Base-by-base conservation (phyloP, 1,140 invertebrate species). In the Drosophila burlai region DNA sequence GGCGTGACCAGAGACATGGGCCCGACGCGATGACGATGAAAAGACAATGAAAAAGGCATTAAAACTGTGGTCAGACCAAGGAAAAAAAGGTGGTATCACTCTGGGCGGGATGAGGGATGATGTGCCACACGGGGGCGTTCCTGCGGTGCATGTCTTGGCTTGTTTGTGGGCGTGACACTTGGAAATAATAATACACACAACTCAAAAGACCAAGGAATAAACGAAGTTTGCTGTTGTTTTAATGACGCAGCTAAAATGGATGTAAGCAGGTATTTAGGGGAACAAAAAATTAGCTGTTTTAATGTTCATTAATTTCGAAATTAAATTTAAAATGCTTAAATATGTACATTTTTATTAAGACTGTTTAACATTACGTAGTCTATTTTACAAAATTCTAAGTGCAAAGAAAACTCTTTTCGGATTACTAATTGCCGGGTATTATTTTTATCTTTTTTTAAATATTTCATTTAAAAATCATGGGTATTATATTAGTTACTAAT, bases 31-130 rank as follows among this genome's bases (percentile, higher is more conserved):
- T 55, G 74, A 52, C 72, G 63, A 77, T 77, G 75, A 74, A 69
- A 69, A 80, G 73, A 83, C 83, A 89, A 86, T 86, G 83, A 86
- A 86, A 86, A 87, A 89, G 76, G 69, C 83, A 87, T 87, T 87
- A 87, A 89, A 87, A 81, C 54, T 83, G 83, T 59, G 83, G 83
- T 89, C 83, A 77, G 72, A 68, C 59, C 47, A 26, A 38, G 54
- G 4, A 18, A 11, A 59, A 60, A 75, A 67, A n/a, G 52, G 58
- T 43, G 34, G 34, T 73, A 72, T 73, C 45, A 50, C 29, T 50
- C 73, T n/a, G 45, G 42, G 18, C 46, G 31, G 49, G 49, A 76
- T 61, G 45, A 72, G 66, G 24, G 31, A 72, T 77, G 66, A 81
- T 61, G 54, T 60, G 31, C 40, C 55, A 54, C 72, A 45, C 47